Evolutionary conservation across 2,797 vertebrate genomes (phyloP).

Genomic region (Alectoris magna): DNA sequence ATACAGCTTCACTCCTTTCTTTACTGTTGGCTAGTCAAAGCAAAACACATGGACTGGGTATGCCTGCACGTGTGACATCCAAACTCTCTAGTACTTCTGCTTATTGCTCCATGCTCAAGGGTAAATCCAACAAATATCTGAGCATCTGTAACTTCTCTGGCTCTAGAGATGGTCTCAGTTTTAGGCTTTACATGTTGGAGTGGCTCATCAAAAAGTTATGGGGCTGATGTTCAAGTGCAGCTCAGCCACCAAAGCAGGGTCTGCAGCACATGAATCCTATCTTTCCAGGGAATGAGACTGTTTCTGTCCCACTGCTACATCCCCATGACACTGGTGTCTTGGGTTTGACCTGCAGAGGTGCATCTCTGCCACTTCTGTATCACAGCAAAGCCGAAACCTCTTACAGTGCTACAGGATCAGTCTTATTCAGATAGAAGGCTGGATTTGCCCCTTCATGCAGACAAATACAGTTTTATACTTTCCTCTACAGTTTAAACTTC

Average conservation of each 20-base stretch:
- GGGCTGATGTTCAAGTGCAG: neutral
- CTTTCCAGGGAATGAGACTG: neutral
- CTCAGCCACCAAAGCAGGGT: neutral
- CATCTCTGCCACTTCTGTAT: neutral
- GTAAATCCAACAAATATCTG: neutral
- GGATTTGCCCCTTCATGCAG: neutral
- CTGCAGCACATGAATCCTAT: neutral
- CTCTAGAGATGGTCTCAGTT: neutral
- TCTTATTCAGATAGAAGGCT: neutral
- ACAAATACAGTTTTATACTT: neutral
- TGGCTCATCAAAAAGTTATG: neutral
- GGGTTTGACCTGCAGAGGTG: neutral
- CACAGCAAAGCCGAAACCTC: neutral
- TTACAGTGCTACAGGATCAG: neutral
- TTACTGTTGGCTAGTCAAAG: neutral
- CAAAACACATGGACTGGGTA: neutral
- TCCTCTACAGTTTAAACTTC: accelerated
- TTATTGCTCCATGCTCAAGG: neutral
- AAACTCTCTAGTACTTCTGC: neutral
- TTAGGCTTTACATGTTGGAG: neutral
- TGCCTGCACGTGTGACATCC: neutral
- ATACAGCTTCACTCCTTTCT: neutral
- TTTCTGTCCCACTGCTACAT: accelerated
- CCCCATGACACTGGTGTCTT: no score
- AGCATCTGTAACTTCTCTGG: neutral